Percentiles rank a stretch among this genome's conserved stretches.
These are phyloP conservation scores for Rhegmatorhina hoffmannsi DNA, from an alignment of 2,113 vertebrate species.

Conservation along the genomic window DNA sequence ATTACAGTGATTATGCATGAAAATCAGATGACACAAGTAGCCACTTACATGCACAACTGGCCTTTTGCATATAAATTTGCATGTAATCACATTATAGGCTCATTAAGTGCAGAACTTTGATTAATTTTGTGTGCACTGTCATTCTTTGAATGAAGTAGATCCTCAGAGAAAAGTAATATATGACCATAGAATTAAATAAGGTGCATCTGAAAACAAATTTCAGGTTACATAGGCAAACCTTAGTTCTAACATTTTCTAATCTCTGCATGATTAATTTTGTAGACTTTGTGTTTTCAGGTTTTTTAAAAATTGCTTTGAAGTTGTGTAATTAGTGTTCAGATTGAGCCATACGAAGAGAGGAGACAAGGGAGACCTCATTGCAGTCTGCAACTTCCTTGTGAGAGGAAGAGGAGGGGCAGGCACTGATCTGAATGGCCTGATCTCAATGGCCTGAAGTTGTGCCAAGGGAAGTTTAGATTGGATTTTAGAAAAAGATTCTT, in stretches of 20 bases:
- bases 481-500: background rate
- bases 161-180: background rate
- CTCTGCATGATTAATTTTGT: background rate
- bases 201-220: background rate
- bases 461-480: background rate
- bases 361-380: background rate
- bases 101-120: background rate
- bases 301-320: background rate
- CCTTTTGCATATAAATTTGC: slow-evolving; percentile 39
- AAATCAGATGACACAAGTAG: slow-evolving; percentile 35
- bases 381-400: background rate
- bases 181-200: background rate
- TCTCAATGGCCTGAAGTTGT: background rate
- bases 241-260: background rate
- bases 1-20: slow-evolving; percentile 31
- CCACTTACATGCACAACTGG: slow-evolving; percentile 24
- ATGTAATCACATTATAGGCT: background rate
- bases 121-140: background rate
- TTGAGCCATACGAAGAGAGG: background rate
- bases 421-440: background rate
- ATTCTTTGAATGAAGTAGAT: background rate
- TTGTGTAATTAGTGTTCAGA: background rate
- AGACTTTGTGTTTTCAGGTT: background rate
- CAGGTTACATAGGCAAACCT: background rate
- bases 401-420: background rate